Conservation (phyloP, 1,140 invertebrate genomes). For the Halictus rubicundus region DNA sequence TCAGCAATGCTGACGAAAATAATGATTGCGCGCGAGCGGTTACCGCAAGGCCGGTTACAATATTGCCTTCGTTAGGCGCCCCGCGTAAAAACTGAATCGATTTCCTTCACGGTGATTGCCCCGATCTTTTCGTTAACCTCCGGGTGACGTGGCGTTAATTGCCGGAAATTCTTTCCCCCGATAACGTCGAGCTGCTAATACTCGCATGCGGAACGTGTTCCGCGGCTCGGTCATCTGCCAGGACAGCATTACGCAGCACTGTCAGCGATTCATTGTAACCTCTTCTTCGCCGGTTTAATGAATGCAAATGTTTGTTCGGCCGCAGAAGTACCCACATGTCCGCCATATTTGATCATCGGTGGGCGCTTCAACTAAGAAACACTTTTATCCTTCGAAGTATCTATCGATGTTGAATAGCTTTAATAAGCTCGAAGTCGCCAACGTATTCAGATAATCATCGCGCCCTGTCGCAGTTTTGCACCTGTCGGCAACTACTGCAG, state of each 20-base stretch:
- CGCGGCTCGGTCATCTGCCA: background rate
- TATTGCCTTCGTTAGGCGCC: slow-evolving; percentile 14
- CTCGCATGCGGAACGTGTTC: background rate
- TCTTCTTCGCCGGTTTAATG: no score
- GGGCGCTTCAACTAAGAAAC: no score
- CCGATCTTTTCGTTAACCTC: background rate
- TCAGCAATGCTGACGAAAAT: slow-evolving; percentile 39
- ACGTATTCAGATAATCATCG: no score
- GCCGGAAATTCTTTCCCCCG: background rate
- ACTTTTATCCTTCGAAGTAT: no score
- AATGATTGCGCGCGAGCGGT: slow-evolving; percentile 11
- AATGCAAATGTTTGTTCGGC: no score
- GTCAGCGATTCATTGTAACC: no score
- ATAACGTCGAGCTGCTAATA: background rate
- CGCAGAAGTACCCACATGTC: no score
- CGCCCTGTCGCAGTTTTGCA: no score
- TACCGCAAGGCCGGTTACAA: background rate
- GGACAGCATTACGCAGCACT: background rate
- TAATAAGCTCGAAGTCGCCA: no score
- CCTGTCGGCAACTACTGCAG: no score
- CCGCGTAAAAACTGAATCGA: slow-evolving; percentile 4
- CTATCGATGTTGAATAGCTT: no score
- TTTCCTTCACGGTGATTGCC: slow-evolving; percentile 2
- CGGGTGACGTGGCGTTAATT: background rate
- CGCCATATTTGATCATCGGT: no score